Base-by-base conservation (phyloP, 1,140 invertebrate species). In the Grapholita molesta region DNA sequence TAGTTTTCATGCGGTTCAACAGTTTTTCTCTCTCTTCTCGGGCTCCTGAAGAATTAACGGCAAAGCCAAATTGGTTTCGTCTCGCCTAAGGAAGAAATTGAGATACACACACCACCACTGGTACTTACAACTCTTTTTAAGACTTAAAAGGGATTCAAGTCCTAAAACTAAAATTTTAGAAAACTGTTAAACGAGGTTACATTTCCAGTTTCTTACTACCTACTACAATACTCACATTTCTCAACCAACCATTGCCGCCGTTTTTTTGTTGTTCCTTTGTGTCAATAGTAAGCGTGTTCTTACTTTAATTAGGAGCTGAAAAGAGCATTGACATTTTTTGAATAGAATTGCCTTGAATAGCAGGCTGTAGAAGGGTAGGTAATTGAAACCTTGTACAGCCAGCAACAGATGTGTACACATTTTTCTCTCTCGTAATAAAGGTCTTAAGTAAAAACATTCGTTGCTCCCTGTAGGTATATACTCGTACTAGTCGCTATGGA, bases 311-410 rank as follows among this genome's bases (percentile, higher is more conserved):
- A 48, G 53, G 23, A 57, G 24, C 24, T 57, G 53, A 57, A 57
- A 57, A 57, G 53, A 57, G 53, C 53, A 57, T 57, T 57, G 53
- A 57, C 53, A 57, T 57, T 11, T 24, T 28, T n/a, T 57, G 53
- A 57, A 57, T 57, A 23, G 53, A 28, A 28, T 57, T 57, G 53
- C 53, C 53, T 57, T 57, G 53, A 57, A 57, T 57, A 25, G 23
- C 23, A 28, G 53, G 21, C 24, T 48, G 42, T 48, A 48, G 18
- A n/a, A n/a, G 42, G 42, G 42, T 30, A 30, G 28, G 28, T 48
- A 48, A 48, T 48, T 48, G 42, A 48, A 48, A 48, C n/a, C 42
- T 48, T 48, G 42, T 48, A 48, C 18, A 15, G 42, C 21, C 42
- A 48, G 42, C 42, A 48, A 48, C 18, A 15, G 5, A 5, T 38